phyloP scores from a whole-genome alignment of 1,140 invertebrate species.

The Ericerus pela region DNA sequence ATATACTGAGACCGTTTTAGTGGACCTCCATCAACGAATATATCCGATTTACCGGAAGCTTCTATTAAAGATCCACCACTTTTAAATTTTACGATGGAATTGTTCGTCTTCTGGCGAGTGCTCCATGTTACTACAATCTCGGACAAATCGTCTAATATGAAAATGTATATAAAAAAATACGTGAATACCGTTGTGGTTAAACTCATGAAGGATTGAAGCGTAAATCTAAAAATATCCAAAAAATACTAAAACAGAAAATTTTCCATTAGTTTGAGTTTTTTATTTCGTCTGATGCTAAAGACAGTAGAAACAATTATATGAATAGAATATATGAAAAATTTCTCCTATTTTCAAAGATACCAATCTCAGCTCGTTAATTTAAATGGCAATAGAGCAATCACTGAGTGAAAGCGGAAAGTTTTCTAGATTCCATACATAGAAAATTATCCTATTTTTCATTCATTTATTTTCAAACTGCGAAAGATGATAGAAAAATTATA shows the following conservation, averaged over 20 bases:
- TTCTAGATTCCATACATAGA: no score
- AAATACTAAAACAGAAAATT: not conserved
- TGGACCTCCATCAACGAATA: conserved; percentile 67
- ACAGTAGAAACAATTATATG: not conserved
- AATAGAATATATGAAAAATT: no score
- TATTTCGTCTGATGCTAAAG: not conserved
- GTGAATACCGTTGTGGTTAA: not conserved
- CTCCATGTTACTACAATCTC: conserved; percentile 82
- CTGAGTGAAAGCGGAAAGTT: no score
- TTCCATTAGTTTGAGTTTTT: not conserved
- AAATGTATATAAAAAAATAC: not conserved
- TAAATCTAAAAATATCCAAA: not conserved
- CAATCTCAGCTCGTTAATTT: no score
- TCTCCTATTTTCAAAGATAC: no score
- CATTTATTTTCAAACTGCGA: no score
- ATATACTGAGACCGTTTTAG: conserved; percentile 58
- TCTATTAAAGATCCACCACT: conserved; percentile 37
- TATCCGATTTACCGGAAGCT: conserved; percentile 40
- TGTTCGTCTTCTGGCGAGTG: conserved; percentile 52
- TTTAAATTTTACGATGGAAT: conserved; percentile 64
- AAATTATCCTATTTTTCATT: no score
- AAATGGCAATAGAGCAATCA: no score
- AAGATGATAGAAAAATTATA: no score
- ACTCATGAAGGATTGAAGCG: not conserved
- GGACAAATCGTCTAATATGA: conserved; percentile 38